phyloP scores from a whole-genome alignment of 1,140 invertebrate species.

The Asbolus verrucosus region DNA sequence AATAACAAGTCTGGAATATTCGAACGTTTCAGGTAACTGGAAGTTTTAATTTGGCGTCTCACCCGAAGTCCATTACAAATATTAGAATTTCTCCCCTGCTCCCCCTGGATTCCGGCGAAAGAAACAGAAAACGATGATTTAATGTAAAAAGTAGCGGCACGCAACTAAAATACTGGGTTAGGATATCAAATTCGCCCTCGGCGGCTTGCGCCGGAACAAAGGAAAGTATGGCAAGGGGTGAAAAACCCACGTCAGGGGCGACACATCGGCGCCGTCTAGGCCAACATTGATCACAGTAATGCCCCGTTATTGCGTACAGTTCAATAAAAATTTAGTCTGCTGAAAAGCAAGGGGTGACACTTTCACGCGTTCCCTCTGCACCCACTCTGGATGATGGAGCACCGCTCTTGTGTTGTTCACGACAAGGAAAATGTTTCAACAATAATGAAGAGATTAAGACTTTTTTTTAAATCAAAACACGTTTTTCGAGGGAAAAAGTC shows the following conservation, averaged over 20 bases:
- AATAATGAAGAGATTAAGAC: no score
- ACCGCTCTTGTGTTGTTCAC: no score
- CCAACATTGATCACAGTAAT: conserved; percentile 34
- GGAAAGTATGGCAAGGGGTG: conserved; percentile 17
- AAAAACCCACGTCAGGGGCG: conserved; percentile 17
- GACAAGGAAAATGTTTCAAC: no score
- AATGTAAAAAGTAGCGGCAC: conserved; percentile 4
- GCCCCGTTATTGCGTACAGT: conserved; percentile 14
- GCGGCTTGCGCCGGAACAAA: conserved; percentile 16
- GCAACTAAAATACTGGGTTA: conserved; percentile 21
- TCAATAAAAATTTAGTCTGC: conserved; percentile 13
- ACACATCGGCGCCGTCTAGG: conserved; percentile 37
- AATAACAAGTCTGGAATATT: no score
- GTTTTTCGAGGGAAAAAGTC: background rate
- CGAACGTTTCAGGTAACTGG: no score
- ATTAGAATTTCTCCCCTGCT: no score
- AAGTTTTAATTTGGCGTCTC: no score
- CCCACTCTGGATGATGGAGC: no score
- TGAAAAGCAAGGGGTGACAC: background rate
- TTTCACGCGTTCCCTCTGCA: no score
- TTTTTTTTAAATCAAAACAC: no score
- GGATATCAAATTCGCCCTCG: conserved; percentile 21
- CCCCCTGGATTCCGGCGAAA: no score
- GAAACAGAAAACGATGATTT: background rate
- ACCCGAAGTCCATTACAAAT: no score